phyloP scores from a whole-genome alignment of 2,888 invertebrate genomes.

The Diarsia mendica region DNA sequence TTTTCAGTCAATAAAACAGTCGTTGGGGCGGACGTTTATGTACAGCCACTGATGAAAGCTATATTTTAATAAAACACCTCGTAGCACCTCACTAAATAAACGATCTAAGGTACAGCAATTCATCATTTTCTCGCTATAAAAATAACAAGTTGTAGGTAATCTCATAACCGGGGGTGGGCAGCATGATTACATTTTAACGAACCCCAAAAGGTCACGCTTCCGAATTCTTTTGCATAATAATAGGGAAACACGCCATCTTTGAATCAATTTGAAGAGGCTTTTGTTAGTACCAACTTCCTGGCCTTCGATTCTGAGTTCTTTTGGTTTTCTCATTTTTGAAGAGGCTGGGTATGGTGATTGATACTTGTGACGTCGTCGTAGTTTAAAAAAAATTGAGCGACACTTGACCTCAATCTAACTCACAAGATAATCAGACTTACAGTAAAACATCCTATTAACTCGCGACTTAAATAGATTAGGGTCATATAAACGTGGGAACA shows the following conservation, averaged over 20 bases:
- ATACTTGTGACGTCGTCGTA: neutral
- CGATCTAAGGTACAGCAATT: neutral
- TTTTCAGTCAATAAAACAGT: neutral
- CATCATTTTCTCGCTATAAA: conserved; percentile 32
- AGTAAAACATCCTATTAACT: too few relatives aligned
- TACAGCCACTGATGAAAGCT: neutral
- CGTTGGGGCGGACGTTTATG: neutral
- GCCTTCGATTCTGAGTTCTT: neutral
- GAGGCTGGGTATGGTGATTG: neutral
- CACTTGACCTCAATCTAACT: too few relatives aligned
- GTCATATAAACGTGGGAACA: too few relatives aligned
- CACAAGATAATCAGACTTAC: too few relatives aligned
- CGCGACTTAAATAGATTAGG: too few relatives aligned
- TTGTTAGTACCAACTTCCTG: conserved; percentile 13
- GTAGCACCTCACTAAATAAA: conserved; percentile 2
- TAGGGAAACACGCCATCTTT: conserved; percentile 34
- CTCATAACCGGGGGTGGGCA: conserved; percentile 39
- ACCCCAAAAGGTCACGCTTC: conserved; percentile 52
- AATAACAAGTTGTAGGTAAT: conserved; percentile 49
- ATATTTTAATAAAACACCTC: neutral
- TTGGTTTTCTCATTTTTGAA: neutral
- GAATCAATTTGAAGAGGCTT: conserved; percentile 45
- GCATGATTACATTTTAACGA: conserved; percentile 57
- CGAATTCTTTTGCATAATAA: conserved; percentile 61
- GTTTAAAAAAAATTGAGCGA: too few relatives aligned